Evolutionary conservation across 2,113 vertebrate species (phyloP), one percentile per base, ranked within the genome.

Genomic region (Strix uralensis): DNA sequence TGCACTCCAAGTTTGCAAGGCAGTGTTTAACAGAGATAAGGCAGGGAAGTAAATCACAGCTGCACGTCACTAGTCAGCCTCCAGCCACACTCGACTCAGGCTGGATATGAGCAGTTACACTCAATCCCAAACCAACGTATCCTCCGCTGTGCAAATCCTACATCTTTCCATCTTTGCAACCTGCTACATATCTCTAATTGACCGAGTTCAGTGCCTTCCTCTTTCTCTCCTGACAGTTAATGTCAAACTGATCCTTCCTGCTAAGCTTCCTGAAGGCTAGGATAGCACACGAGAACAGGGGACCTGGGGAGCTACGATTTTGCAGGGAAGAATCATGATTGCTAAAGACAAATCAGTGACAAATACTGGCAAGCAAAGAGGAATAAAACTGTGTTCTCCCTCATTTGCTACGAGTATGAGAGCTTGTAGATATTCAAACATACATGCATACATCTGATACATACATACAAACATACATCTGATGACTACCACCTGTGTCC

Each of bases 1-100:
- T 2, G 10, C n/a, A 66, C 54, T 65, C 10, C 0, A 8, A 85
- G 78, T 83, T 95, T 52, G 49, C 63, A 58, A 11, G 79, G 75
- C 59, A 71, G 51, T 61, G 71, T 80, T 86, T 51, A 77, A 67
- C 16, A 42, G 81, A 90, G 91, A 91, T 85, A 90, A 89, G 42
- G 27, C 44, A 49, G 36, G 49, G 26, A 85, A 49, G 36, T 49
- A 85, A 94, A 94, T 87, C 79, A 80, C 5, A 1, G 74, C 2
- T 14, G 19, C 25, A 61, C 0, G 0, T 44, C 42, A 23, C 38
- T 36, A 20, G 6, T 19, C 81, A 66, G 71, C 58, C 66, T 78
- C 66, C 62, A 73, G 70, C 40, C 62, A 40, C 34, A 20, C 89
- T 85, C 3, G 0, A 34, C 36, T 36, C 55, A 23, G 42, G 15